phyloP scores from a whole-genome alignment of 1,140 invertebrate genomes.

The Plectrocnemia conspersa region DNA sequence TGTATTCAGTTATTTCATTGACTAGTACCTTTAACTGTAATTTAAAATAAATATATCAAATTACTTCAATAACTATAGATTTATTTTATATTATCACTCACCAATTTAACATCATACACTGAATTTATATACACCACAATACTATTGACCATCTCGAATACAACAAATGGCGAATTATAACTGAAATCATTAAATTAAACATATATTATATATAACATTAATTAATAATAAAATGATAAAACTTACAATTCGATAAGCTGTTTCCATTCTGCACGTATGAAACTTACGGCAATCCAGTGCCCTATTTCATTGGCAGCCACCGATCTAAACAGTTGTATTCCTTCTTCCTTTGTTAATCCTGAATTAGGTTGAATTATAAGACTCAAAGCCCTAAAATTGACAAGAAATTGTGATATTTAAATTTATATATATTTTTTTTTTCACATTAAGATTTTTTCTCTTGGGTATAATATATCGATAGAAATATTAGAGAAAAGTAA shows the following conservation, averaged over 20 bases:
- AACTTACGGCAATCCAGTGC: conserved; percentile 15
- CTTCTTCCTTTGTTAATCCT: conserved; percentile 13
- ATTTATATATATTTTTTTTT: not conserved
- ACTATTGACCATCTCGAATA: conserved; percentile 14
- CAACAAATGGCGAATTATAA: conserved; percentile 2
- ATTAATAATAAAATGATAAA: conserved; percentile 3
- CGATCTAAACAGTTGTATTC: conserved; percentile 10
- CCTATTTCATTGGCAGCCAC: conserved; percentile 14
- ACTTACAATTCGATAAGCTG: conserved; percentile 12
- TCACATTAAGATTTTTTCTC: not conserved
- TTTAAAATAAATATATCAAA: not conserved
- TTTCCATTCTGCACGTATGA: conserved; percentile 8
- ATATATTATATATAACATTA: not conserved
- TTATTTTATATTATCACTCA: conserved; percentile 2
- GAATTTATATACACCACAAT: conserved; percentile 16
- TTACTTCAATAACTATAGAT: not conserved
- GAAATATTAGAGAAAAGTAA: not conserved
- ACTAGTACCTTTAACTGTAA: conserved; percentile 11
- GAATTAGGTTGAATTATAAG: not conserved
- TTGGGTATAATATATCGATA: not conserved
- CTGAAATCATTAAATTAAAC: conserved; percentile 6
- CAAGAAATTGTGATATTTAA: not conserved
- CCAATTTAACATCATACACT: conserved; percentile 12
- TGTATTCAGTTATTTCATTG: conserved; percentile 4
- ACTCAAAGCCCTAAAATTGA: conserved; percentile 11